Percentiles rank a stretch among this genome's conserved stretches.
Evolutionary conservation across 1,140 invertebrate genomes (phyloP).

Genomic region (Andrena cerasifolii): DNA sequence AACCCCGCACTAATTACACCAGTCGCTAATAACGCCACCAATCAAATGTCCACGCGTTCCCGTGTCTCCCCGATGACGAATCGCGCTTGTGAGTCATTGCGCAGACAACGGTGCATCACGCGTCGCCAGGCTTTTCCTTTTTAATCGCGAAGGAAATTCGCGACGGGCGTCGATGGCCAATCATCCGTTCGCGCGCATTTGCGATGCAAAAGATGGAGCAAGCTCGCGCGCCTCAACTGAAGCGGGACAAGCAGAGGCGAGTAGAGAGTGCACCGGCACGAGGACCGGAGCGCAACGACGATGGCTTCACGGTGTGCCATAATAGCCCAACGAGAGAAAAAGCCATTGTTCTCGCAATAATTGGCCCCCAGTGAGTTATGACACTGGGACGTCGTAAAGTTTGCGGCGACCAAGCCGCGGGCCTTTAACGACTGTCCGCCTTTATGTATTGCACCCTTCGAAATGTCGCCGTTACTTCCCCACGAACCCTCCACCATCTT

Average conservation of each 20-base stretch:
- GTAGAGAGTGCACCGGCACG: not conserved
- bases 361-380: conserved; percentile 73
- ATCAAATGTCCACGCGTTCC: not conserved
- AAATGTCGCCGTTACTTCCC: conserved; percentile 55
- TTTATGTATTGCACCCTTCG: conserved; percentile 59
- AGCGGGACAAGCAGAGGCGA: not conserved
- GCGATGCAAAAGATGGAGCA: conserved; percentile 25
- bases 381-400: conserved; percentile 71
- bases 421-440: conserved; percentile 71
- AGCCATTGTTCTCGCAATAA: conserved; percentile 72
- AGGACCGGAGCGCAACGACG: conserved; percentile 15
- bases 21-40: too few relatives aligned
- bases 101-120: not conserved
- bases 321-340: conserved; percentile 68
- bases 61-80: not conserved
- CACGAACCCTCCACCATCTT: not conserved
- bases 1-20: too few relatives aligned
- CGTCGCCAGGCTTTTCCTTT: conserved; percentile 34
- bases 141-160: conserved; percentile 43
- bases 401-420: conserved; percentile 39
- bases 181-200: conserved; percentile 25
- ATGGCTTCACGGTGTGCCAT: conserved; percentile 10
- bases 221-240: not conserved
- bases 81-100: not conserved
- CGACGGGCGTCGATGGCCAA: conserved; percentile 40